These are phyloP conservation scores for Cyanocitta stelleri DNA, from an alignment of 2,113 vertebrate species.

Conservation along the genomic window DNA sequence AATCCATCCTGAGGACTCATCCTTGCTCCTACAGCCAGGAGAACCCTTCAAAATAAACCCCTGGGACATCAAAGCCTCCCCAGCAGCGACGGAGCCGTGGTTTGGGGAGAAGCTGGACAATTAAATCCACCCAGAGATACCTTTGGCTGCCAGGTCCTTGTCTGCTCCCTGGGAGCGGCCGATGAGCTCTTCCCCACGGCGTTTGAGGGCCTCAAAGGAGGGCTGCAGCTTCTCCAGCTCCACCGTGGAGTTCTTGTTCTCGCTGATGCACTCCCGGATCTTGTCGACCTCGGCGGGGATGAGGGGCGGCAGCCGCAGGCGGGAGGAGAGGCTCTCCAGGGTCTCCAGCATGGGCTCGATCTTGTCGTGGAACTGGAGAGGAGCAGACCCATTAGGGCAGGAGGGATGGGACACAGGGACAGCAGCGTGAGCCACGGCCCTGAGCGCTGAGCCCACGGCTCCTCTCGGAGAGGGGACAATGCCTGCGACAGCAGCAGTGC, in stretches of 20 bases:
- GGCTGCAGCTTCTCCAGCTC: slow-evolving; percentile 97
- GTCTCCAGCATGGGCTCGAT: slow-evolving; percentile 97
- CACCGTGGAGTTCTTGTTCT: slow-evolving; percentile 85
- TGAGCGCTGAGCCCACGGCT: not conserved
- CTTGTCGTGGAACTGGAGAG: slow-evolving; percentile 90
- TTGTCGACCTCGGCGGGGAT: slow-evolving; percentile 97
- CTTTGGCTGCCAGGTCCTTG: slow-evolving; percentile 91
- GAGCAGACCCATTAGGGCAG: not conserved
- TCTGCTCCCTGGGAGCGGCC: slow-evolving; percentile 82
- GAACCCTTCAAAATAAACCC: not conserved
- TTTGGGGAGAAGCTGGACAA: not conserved
- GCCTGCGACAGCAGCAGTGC: not conserved
- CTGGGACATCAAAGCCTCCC: not conserved
- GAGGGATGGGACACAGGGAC: fast-evolving
- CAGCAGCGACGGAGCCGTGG: fast-evolving
- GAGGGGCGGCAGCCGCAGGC: slow-evolving; percentile 85
- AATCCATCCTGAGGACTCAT: not conserved
- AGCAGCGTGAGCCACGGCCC: fast-evolving
- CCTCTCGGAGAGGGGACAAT: not conserved
- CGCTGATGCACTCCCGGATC: slow-evolving; percentile 93
- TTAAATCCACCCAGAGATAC: slow-evolving; percentile 17
- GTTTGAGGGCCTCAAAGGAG: slow-evolving; percentile 88
- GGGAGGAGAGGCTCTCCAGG: slow-evolving; percentile 85
- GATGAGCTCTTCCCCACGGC: slow-evolving; percentile 91
- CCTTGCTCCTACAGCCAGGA: not conserved